These are phyloP conservation scores for Cinclus mexicanus DNA, from an alignment of 2,113 vertebrate species.

Conservation along the genomic window DNA sequence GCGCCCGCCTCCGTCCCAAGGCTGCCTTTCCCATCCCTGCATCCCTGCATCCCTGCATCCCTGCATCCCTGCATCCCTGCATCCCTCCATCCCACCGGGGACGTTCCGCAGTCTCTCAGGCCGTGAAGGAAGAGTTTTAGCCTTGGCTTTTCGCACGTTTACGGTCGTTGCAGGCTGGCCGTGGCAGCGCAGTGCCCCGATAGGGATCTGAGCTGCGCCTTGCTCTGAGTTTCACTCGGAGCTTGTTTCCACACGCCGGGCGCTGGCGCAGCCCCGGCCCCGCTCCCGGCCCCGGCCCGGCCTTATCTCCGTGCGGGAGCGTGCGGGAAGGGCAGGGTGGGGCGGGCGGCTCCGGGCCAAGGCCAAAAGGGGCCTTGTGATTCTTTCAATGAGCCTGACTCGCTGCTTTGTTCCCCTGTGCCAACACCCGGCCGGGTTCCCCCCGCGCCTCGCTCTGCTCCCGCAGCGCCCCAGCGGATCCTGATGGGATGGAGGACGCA, in stretches of 20 bases:
- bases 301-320: conserved; percentile 1
- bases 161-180: rapidly evolving
- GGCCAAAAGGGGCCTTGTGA: not conserved
- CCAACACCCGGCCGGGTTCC: not conserved
- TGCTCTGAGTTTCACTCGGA: conserved; percentile 60
- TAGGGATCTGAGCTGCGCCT: conserved; percentile 38
- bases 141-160: rapidly evolving
- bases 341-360: not conserved
- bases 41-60: too few species aligned
- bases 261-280: not conserved
- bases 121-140: rapidly evolving
- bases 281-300: not conserved
- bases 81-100: not conserved
- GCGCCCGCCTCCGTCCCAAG: rapidly evolving
- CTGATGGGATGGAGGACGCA: rapidly evolving
- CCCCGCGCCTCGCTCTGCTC: rapidly evolving
- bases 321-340: conserved; percentile 22
- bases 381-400: not conserved
- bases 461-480: rapidly evolving
- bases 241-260: conserved; percentile 70
- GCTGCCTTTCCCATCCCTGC: rapidly evolving
- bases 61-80: rapidly evolving
- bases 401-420: not conserved
- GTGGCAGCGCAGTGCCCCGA: conserved; percentile 28
- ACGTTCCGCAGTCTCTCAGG: rapidly evolving